Evolutionary conservation across 1,140 invertebrate genomes (phyloP).

Genomic region (Adoxophyes honmai): DNA sequence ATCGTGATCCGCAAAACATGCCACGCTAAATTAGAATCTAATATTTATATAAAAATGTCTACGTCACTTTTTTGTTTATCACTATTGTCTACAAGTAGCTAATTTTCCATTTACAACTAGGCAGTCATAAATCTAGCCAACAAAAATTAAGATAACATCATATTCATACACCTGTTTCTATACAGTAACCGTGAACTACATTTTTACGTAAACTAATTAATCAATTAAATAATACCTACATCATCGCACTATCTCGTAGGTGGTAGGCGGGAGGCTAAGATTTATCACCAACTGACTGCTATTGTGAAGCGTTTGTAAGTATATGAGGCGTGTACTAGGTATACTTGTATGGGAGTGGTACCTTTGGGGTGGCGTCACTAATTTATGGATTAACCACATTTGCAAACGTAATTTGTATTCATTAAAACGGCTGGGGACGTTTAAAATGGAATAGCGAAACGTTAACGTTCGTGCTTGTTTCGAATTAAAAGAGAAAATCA

Average conservation of each 20-base stretch:
- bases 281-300: not conserved
- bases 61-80: too few species aligned
- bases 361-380: slow-evolving; percentile 42
- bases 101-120: too few species aligned
- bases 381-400: slow-evolving; percentile 68
- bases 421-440: slow-evolving; percentile 47
- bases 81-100: too few species aligned
- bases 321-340: not conserved
- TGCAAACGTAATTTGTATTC: slow-evolving; percentile 71
- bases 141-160: too few species aligned
- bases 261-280: slow-evolving; percentile 2
- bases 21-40: too few species aligned
- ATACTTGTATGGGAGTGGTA: too few species aligned
- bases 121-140: too few species aligned
- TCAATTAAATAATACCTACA: slow-evolving; percentile 3
- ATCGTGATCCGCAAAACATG: too few species aligned
- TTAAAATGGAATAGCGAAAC: slow-evolving; percentile 9
- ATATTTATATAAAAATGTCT: too few species aligned
- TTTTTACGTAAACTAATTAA: not conserved
- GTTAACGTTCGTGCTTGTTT: not conserved
- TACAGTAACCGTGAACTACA: not conserved
- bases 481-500: too few species aligned
- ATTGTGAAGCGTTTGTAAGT: not conserved
- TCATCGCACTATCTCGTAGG: slow-evolving; percentile 9
- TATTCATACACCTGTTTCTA: too few species aligned